These are phyloP conservation scores for Chrysolophus pictus DNA, from an alignment of 2,797 vertebrate species.

Conservation along the genomic window DNA sequence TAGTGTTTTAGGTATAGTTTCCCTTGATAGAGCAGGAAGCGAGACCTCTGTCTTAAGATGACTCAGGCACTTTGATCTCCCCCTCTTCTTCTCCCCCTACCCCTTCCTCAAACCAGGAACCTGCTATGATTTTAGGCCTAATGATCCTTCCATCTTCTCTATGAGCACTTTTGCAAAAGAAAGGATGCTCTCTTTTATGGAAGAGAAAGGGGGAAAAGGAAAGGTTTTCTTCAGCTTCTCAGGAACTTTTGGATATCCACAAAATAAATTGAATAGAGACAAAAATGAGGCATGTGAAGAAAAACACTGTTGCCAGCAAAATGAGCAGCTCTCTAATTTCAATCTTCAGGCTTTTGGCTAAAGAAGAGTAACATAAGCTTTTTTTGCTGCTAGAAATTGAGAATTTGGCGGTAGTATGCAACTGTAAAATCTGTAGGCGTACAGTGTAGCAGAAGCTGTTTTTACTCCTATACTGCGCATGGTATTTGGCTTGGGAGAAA, in stretches of 20 bases:
- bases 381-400: conserved; percentile 57
- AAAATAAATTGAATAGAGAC: neutral
- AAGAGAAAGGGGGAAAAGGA: neutral
- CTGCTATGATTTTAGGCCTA: neutral
- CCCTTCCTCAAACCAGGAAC: neutral
- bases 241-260: neutral
- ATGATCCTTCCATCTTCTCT: neutral
- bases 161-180: neutral
- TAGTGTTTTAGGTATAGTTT: neutral
- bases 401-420: conserved; percentile 56
- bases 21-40: neutral
- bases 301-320: conserved; percentile 43
- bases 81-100: neutral
- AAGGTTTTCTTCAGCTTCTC: neutral
- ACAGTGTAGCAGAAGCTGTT: conserved; percentile 58
- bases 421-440: conserved; percentile 70
- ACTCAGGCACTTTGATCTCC: neutral
- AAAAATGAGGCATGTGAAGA: neutral
- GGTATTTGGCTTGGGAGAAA: conserved; percentile 43
- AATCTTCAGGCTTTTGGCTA: conserved; percentile 54
- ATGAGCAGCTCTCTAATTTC: conserved; percentile 54
- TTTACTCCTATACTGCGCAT: conserved; percentile 64
- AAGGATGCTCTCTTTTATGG: neutral
- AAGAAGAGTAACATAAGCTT: conserved; percentile 48
- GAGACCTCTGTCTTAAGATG: neutral